phyloP scores from a whole-genome alignment of 2,888 invertebrate genomes.

The Clunio marinus region DNA sequence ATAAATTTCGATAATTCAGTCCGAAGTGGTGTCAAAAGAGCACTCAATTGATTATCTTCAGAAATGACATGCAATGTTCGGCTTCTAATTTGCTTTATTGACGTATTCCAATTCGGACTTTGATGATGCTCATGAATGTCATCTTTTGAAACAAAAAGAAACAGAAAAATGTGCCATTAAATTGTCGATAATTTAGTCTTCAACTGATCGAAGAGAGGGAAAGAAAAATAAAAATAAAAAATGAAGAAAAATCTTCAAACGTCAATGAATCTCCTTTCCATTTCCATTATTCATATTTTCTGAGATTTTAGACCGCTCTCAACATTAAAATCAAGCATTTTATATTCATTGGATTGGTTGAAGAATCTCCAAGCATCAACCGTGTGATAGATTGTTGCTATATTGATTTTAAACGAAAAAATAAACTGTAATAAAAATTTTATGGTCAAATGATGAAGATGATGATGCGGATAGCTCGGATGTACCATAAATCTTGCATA shows the following conservation, averaged over 20 bases:
- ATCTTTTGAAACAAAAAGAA: too few relatives aligned
- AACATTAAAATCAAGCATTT: conserved; percentile 3
- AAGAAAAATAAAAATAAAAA: too few relatives aligned
- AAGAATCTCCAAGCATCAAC: background rate
- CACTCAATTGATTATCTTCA: background rate
- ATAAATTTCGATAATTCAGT: conserved; percentile 7
- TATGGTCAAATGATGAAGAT: conserved; percentile 18
- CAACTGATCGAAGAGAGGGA: too few relatives aligned
- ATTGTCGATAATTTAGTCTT: too few relatives aligned
- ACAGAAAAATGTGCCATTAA: background rate
- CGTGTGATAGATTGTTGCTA: background rate
- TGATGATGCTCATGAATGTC: conserved; percentile 18
- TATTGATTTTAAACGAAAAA: background rate
- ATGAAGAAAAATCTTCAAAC: conserved; percentile 11
- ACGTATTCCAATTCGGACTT: background rate
- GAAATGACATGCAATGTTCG: background rate
- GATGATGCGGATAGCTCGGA: conserved; percentile 1
- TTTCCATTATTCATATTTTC: conserved; percentile 24
- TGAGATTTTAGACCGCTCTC: conserved; percentile 11
- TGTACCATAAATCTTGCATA: conserved; percentile 18
- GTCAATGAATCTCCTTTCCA: conserved; percentile 15
- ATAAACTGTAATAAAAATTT: conserved; percentile 13
- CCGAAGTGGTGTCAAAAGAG: background rate
- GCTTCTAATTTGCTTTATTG: conserved; percentile 21
- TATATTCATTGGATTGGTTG: conserved; percentile 25